phyloP scores from a whole-genome alignment of 2,113 vertebrate genomes.

The Tor tambroides region DNA sequence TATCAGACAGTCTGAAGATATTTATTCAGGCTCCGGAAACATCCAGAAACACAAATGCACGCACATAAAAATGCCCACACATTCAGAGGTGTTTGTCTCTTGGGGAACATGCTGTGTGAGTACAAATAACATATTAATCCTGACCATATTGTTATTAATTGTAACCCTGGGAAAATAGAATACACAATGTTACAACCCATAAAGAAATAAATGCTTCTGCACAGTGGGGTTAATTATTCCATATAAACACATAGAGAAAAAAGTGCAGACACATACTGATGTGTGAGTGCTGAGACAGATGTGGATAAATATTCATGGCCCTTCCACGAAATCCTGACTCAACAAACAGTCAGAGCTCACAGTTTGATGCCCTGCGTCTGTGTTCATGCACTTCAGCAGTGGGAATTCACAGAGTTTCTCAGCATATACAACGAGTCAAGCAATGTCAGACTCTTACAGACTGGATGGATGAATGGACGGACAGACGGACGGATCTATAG shows the following conservation, averaged over 20 bases:
- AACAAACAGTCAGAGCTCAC: background rate
- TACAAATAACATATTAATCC: background rate
- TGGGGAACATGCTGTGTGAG: background rate
- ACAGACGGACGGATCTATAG: too few species aligned
- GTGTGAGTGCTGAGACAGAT: conserved; percentile 10
- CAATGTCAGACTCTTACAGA: background rate
- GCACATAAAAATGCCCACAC: background rate
- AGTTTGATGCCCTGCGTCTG: background rate
- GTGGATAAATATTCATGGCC: conserved; percentile 39
- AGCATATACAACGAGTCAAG: background rate
- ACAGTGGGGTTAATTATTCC: background rate
- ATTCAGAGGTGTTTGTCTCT: background rate
- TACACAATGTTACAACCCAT: background rate
- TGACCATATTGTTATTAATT: background rate
- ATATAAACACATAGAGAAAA: background rate
- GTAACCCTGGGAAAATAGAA: background rate
- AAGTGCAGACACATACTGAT: background rate
- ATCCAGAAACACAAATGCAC: background rate
- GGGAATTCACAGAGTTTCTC: conserved; percentile 1
- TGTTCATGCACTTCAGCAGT: background rate
- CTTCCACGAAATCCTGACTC: background rate
- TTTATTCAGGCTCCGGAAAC: background rate
- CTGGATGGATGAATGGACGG: background rate
- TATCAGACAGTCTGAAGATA: background rate
- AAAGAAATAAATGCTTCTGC: background rate